Evolutionary conservation across 2,888 invertebrate genomes (phyloP).

Genomic region (Tryphoninae sp.): DNA sequence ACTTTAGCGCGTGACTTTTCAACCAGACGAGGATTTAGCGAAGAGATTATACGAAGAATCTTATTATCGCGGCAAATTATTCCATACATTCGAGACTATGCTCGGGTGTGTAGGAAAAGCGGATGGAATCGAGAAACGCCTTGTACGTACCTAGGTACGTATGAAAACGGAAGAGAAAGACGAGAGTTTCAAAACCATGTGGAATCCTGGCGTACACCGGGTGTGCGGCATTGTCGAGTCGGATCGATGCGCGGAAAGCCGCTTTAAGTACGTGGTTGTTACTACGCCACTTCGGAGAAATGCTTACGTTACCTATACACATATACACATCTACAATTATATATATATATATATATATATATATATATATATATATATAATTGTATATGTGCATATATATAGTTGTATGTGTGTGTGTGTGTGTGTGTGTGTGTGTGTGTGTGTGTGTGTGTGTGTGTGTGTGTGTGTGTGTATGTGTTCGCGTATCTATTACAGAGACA

Average conservation of each 20-base stretch:
- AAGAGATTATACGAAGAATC: conserved; percentile 45
- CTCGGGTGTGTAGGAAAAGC: neutral
- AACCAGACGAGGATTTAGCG: conserved; percentile 39
- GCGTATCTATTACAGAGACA: neutral
- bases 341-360: neutral
- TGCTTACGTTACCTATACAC: conserved; percentile 20
- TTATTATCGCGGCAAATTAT: conserved; percentile 53
- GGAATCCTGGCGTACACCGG: conserved; percentile 33
- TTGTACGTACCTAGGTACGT: neutral
- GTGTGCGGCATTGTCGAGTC: conserved; percentile 29
- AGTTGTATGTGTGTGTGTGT: too few species aligned
- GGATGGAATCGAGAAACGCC: neutral
- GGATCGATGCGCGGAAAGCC: conserved; percentile 49
- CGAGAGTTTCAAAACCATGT: conserved; percentile 11
- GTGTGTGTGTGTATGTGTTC: too few species aligned
- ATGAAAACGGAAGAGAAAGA: neutral
- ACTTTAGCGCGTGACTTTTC: conserved; percentile 44
- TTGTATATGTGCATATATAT: neutral
- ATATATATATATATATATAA: neutral
- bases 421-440: neutral
- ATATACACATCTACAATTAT: too few species aligned
- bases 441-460: neutral
- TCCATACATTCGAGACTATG: neutral
- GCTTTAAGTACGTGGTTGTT: conserved; percentile 42
- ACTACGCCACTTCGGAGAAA: conserved; percentile 45